Evolutionary conservation across 2,113 vertebrate genomes (phyloP).

Genomic region (Dryoscopus gambensis): DNA sequence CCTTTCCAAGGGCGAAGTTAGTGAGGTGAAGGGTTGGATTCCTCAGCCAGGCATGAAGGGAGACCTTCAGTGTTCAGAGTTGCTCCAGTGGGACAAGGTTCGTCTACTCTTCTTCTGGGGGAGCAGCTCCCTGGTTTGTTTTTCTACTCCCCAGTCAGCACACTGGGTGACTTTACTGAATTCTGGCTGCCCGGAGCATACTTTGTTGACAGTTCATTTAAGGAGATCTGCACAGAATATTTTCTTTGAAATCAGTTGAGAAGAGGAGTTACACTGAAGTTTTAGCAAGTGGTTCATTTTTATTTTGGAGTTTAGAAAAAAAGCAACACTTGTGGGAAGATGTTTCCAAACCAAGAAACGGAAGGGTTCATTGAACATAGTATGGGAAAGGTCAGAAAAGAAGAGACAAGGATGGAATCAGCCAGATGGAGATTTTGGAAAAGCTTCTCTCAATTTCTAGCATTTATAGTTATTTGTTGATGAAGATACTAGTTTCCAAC

Average conservation of each 20-base stretch:
- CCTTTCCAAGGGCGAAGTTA: slow-evolving; percentile 52
- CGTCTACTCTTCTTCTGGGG: background rate
- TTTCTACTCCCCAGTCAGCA: slow-evolving; percentile 6
- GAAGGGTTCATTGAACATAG: background rate
- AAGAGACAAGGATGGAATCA: background rate
- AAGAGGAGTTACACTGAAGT: background rate
- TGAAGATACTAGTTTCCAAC: background rate
- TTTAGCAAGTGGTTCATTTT: slow-evolving; percentile 18
- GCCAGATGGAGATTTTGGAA: background rate
- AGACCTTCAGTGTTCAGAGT: background rate
- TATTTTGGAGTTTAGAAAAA: slow-evolving; percentile 4
- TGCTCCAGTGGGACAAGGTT: background rate
- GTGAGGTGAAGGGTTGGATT: slow-evolving; percentile 51
- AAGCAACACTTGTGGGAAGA: background rate
- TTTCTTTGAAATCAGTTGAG: slow-evolving; percentile 43
- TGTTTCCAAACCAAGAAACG: slow-evolving; percentile 5
- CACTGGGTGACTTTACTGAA: slow-evolving; percentile 4
- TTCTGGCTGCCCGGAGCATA: background rate
- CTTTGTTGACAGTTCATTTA: slow-evolving; percentile 63
- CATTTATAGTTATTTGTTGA: background rate
- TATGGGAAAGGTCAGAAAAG: slow-evolving; percentile 40
- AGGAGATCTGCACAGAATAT: slow-evolving; percentile 39
- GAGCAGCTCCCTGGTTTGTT: slow-evolving; percentile 16
- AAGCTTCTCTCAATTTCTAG: background rate
- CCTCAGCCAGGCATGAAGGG: background rate